These are phyloP conservation scores for Pantherophis vulpinus DNA, from an alignment of 2,797 vertebrate genomes.

Conservation along the genomic window DNA sequence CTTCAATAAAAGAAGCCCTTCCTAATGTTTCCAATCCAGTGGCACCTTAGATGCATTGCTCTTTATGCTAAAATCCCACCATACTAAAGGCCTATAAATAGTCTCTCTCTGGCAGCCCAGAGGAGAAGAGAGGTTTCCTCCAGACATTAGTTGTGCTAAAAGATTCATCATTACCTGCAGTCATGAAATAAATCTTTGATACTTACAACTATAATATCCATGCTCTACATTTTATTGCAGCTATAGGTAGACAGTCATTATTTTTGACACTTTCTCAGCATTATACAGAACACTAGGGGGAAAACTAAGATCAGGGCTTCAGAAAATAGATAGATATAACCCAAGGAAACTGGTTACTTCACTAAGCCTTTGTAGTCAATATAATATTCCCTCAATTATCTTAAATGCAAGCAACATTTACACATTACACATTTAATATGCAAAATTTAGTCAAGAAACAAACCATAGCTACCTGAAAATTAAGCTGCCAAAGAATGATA, in stretches of 20 bases:
- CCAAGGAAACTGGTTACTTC: constrained; percentile 76
- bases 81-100: constrained; percentile 85
- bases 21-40: constrained; percentile 77
- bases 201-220: constrained; percentile 85
- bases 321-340: constrained; percentile 79
- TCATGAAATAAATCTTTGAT: constrained; percentile 85
- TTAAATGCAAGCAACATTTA: constrained; percentile 72
- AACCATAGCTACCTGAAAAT: constrained; percentile 67
- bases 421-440: constrained; percentile 69
- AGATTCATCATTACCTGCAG: constrained; percentile 87
- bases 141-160: constrained; percentile 85
- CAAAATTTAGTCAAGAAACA: constrained; percentile 61
- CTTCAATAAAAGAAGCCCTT: constrained; percentile 79
- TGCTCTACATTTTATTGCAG: constrained; percentile 83
- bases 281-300: constrained; percentile 75
- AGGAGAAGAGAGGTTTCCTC: constrained; percentile 84
- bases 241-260: constrained; percentile 84
- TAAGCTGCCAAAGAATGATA: constrained; percentile 66
- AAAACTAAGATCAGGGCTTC: constrained; percentile 74
- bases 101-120: constrained; percentile 78
- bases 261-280: constrained; percentile 82
- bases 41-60: constrained; percentile 80
- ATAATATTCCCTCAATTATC: constrained; percentile 78
- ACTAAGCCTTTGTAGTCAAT: constrained; percentile 69
- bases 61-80: constrained; percentile 82